Base-by-base conservation (phyloP, 92 coral and sea anemone species). In the Zoanthus sansibaricus region DNA sequence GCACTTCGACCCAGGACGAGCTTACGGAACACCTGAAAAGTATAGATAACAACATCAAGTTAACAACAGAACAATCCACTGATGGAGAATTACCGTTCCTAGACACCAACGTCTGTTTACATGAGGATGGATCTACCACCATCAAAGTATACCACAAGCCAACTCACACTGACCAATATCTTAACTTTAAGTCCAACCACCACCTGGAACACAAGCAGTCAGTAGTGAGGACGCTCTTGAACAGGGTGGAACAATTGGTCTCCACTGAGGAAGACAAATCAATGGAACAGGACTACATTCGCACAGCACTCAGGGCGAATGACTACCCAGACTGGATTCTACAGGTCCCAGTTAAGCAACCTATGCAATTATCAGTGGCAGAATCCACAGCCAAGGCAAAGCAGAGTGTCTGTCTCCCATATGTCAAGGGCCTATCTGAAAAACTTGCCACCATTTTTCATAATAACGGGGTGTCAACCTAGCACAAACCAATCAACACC, bases 401-500 rank as follows among this genome's bases (percentile, higher is more conserved):
- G 42, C 42, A 37, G 42, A 37, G 42, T 37, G 42, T 37, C 42
- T 37, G 42, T 37, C 42, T 37, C 4, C 42, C 42, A 37, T 37
- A 37, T 37, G 42, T 37, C 42, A 37, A 37, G 42, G 42, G 42
- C 42, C 42, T 37, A 37, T 37, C 42, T 37, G 42, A 37, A 37
- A 75, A 75, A 75, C 61, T 4, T 75, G 79, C 79, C 31, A 74
- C 33, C 78, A 74, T 74, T 74, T 74, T 74, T 74, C 78, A 74
- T 74, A 74, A 75, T 42, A 62, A 75, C 62, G 79, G 79, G 61
- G 62, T 75, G 59, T 75, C 79, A 62, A 75, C 79, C 59, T 75
- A 75, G 42, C 61, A 75, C 42, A 75, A 75, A 75, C 79, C 79
- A 75, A 75, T 75, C 79, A 75, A 75, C 79, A 75, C 79, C 79